Conservation (phyloP, 2,113 vertebrate species). For the Gnathonemus longibarbis region DNA sequence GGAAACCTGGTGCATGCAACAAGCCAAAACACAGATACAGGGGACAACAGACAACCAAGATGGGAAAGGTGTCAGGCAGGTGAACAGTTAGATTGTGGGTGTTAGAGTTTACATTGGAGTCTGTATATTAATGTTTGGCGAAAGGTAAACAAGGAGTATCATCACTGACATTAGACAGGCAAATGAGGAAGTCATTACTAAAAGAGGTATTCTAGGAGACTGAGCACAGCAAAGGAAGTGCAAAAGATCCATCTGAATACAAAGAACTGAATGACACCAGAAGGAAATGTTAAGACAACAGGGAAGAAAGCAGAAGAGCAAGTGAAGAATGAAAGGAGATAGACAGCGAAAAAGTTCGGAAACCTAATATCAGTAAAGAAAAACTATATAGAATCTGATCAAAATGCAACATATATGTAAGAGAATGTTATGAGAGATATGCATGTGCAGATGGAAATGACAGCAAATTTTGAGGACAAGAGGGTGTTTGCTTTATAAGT, state of each 20-base stretch:
- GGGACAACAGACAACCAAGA: not conserved
- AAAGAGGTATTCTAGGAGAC: not conserved
- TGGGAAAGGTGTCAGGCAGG: not conserved
- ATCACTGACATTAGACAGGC: not conserved
- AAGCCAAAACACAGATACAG: not conserved
- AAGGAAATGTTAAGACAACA: not conserved
- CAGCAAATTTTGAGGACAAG: not conserved
- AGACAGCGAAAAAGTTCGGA: not conserved
- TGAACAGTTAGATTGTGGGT: not conserved
- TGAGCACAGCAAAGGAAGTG: not conserved
- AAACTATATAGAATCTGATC: not conserved
- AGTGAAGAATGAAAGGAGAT: not conserved
- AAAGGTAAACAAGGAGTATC: not conserved
- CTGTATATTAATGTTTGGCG: not conserved
- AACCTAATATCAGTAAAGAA: not conserved
- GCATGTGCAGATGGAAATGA: not conserved
- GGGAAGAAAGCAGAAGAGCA: not conserved
- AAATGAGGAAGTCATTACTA: not conserved
- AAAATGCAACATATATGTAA: not conserved
- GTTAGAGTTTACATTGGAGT: not conserved
- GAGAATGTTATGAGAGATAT: not conserved
- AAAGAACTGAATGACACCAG: not conserved
- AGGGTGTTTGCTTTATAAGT: not conserved
- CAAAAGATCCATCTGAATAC: not conserved
- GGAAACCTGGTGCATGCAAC: not conserved